Conservation (phyloP, 2,797 vertebrate species). For the Mormyrus hasselquistii region DNA sequence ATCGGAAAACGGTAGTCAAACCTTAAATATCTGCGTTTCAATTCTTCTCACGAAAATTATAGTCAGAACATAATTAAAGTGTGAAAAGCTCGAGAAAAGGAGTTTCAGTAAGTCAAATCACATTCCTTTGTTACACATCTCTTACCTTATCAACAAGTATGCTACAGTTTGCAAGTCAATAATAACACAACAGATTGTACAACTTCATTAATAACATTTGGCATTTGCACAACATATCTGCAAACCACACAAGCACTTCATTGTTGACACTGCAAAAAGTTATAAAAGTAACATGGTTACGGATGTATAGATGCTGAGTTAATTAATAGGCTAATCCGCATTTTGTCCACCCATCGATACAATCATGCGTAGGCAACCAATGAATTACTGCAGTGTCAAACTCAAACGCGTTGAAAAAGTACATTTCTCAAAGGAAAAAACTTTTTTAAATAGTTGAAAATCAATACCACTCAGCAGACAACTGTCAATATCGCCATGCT, state of each 20-base stretch:
- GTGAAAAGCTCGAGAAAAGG: not conserved
- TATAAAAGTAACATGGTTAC: constrained; percentile 4
- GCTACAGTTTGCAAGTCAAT: not conserved
- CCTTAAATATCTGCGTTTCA: not conserved
- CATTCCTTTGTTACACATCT: not conserved
- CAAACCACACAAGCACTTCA: not conserved
- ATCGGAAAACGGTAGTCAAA: not conserved
- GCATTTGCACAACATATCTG: not conserved
- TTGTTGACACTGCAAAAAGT: not conserved
- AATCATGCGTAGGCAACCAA: not conserved
- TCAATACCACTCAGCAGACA: not conserved
- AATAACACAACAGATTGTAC: not conserved
- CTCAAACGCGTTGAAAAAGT: not conserved
- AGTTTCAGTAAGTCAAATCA: not conserved
- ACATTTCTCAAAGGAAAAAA: not conserved
- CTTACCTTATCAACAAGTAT: not conserved
- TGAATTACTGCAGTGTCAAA: not conserved
- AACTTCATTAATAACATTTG: not conserved
- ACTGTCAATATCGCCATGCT: not conserved
- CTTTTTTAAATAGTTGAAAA: not conserved
- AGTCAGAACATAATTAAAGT: not conserved
- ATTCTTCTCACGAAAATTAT: not conserved
- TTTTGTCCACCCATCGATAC: not conserved
- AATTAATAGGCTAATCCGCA: not conserved
- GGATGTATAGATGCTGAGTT: not conserved